Conservation (phyloP, 2,797 vertebrate genomes). For the Sardinella longiceps region DNA sequence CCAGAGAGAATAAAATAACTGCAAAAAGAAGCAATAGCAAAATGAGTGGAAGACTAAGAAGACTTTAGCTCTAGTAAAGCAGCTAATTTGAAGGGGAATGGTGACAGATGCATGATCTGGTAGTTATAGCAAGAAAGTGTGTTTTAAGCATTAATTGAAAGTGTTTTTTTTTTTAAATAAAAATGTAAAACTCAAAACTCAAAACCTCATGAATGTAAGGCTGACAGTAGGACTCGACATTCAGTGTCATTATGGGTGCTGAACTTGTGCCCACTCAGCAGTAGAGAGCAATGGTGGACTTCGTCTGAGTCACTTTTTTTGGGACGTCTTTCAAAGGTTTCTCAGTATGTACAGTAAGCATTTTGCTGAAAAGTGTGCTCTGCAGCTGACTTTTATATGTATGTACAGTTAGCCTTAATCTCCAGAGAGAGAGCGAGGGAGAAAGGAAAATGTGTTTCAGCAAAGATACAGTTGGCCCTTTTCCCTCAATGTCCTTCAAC, state of each 20-base stretch:
- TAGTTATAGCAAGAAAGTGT: neutral
- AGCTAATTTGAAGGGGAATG: neutral
- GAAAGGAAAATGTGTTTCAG: slow-evolving; percentile 23
- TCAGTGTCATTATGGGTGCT: neutral
- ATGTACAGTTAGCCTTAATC: neutral
- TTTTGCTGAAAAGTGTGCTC: slow-evolving; percentile 39
- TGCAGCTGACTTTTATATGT: slow-evolving; percentile 39
- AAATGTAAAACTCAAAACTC: neutral
- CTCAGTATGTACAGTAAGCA: slow-evolving; percentile 53
- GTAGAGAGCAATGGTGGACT: neutral
- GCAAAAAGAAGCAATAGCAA: slow-evolving; percentile 10
- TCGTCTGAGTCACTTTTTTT: neutral
- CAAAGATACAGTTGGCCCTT: neutral
- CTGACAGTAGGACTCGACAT: neutral
- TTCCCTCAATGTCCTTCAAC: slow-evolving; percentile 1
- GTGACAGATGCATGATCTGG: neutral
- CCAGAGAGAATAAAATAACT: slow-evolving; percentile 20
- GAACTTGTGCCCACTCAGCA: neutral
- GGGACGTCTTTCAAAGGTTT: neutral
- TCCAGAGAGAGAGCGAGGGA: slow-evolving; percentile 34
- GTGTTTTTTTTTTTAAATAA: neutral
- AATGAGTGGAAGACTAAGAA: neutral
- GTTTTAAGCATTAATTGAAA: neutral
- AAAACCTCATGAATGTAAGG: neutral
- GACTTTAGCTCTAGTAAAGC: neutral